phyloP scores from a whole-genome alignment of 2,113 vertebrate genomes.

The Spermophilus dauricus region DNA sequence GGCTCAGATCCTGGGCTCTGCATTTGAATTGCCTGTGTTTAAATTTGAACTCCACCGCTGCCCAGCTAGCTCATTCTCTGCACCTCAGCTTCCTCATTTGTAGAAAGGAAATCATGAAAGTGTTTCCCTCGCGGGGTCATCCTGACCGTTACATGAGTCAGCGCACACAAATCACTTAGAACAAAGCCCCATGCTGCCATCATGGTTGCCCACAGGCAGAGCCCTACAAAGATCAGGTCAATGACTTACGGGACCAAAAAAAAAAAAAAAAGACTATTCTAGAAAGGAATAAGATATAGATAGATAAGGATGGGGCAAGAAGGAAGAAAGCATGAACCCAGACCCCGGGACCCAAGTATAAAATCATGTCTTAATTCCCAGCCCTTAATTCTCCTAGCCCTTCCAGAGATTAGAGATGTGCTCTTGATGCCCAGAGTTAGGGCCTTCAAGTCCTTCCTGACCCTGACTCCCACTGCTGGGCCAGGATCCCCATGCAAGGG shows the following conservation, averaged over 20 bases:
- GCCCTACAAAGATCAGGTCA: too few relatives aligned
- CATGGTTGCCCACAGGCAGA: rapidly evolving
- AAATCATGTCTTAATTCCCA: too few relatives aligned
- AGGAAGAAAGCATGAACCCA: too few relatives aligned
- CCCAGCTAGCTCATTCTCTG: not conserved
- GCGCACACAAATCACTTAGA: not conserved
- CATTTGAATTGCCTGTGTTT: not conserved
- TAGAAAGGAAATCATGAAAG: not conserved
- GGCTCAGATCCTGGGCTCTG: not conserved
- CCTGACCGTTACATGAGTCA: not conserved
- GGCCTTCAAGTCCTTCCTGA: not conserved
- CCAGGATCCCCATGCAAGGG: too few relatives aligned
- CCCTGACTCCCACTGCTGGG: not conserved
- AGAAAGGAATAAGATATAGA: too few relatives aligned
- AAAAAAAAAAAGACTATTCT: too few relatives aligned
- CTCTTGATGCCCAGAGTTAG: not conserved
- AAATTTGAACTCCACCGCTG: not conserved
- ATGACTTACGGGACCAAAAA: too few relatives aligned
- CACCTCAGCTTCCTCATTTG: not conserved
- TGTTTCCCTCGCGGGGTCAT: not conserved
- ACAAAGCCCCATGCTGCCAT: rapidly evolving
- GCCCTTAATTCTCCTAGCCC: too few relatives aligned
- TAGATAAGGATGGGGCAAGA: too few relatives aligned
- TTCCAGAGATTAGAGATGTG: not conserved
- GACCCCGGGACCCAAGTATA: too few relatives aligned